These are phyloP conservation scores for Argyrosomus regius DNA, from an alignment of 2,797 vertebrate genomes.

Conservation along the genomic window DNA sequence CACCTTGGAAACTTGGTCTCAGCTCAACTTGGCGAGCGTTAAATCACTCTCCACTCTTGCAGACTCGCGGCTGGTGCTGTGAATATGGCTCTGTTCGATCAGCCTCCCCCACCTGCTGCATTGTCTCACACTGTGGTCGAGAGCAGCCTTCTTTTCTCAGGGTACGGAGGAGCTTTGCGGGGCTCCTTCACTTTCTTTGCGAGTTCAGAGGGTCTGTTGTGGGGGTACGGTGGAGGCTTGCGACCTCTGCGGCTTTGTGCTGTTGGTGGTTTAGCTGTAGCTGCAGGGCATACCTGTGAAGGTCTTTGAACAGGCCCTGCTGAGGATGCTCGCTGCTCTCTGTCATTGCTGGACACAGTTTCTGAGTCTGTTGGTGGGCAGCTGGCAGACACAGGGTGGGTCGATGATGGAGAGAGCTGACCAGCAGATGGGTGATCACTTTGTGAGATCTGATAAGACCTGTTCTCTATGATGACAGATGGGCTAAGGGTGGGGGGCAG, in stretches of 20 bases:
- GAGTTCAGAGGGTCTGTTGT: conserved; percentile 62
- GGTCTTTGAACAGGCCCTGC: conserved; percentile 31
- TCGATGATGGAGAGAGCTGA: conserved; percentile 35
- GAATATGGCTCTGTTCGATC: conserved; percentile 62
- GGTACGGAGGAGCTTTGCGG: conserved; percentile 81
- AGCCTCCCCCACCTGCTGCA: conserved; percentile 65
- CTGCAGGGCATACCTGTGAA: conserved; percentile 37
- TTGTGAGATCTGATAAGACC: conserved; percentile 64
- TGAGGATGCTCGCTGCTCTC: conserved; percentile 47
- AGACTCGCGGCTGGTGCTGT: conserved; percentile 61
- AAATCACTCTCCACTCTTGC: conserved; percentile 63
- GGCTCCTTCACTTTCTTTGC: conserved; percentile 74
- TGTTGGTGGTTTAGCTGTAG: conserved; percentile 28
- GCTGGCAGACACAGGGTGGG: conserved; percentile 62
- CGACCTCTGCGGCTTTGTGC: conserved; percentile 67
- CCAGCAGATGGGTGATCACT: conserved; percentile 68
- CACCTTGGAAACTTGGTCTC: conserved; percentile 80
- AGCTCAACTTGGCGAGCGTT: conserved; percentile 73
- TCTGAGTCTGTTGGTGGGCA: conserved; percentile 70
- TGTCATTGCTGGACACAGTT: conserved; percentile 15
- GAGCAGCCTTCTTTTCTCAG: conserved; percentile 84
- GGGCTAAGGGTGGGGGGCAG: conserved; percentile 65
- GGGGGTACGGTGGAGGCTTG: conserved; percentile 86
- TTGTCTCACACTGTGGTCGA: conserved; percentile 86
- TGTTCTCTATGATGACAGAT: conserved; percentile 74